Evolutionary conservation across 1,140 invertebrate genomes (phyloP).

Genomic region (Leptinotarsa texana): DNA sequence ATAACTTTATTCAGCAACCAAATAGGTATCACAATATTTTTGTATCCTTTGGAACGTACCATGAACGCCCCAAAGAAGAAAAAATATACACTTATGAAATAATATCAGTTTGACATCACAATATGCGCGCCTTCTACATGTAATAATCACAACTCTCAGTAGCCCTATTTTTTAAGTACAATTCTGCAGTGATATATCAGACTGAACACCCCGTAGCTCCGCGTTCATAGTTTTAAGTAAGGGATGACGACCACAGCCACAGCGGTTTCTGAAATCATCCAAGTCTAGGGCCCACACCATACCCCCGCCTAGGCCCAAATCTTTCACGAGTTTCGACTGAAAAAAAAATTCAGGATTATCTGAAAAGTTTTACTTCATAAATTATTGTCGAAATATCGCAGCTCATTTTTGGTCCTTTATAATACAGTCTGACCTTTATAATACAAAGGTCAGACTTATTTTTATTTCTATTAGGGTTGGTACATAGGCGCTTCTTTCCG

Average conservation of each 20-base stretch:
- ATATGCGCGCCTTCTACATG: neutral
- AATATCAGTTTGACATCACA: neutral
- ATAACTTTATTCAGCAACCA: neutral
- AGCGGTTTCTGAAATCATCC: constrained; percentile 74
- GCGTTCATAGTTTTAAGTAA: constrained; percentile 63
- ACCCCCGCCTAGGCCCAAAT: constrained; percentile 69
- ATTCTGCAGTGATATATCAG: constrained; percentile 44
- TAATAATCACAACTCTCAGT: neutral
- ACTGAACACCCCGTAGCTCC: constrained; percentile 56
- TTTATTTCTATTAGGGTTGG: no score
- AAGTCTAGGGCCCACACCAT: constrained; percentile 80
- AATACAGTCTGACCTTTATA: no score
- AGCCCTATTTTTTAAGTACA: constrained; percentile 44
- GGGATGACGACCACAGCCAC: constrained; percentile 65
- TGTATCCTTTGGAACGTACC: constrained; percentile 19
- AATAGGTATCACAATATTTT: neutral
- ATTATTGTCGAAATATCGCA: no score
- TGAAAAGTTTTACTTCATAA: neutral
- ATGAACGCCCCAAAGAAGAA: constrained; percentile 11
- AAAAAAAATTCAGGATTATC: constrained; percentile 27
- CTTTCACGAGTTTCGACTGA: constrained; percentile 62
- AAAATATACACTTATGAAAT: constrained; percentile 4
- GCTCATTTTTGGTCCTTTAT: no score
- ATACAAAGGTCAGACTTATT: no score
- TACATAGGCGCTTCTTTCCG: no score